phyloP scores from a whole-genome alignment of 2,113 vertebrate species.

The Mesitornis unicolor region DNA sequence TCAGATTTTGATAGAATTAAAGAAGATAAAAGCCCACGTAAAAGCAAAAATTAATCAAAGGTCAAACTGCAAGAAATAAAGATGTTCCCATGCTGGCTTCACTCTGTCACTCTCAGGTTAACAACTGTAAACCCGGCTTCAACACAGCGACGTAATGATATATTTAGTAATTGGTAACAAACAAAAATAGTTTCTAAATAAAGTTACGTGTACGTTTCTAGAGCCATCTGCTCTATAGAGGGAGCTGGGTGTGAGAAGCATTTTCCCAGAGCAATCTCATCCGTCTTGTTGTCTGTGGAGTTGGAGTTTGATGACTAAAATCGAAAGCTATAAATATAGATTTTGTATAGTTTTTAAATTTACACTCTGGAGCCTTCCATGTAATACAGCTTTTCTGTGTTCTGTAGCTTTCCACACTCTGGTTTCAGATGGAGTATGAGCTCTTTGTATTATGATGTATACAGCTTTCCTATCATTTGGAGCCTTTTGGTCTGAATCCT shows the following conservation, averaged over 20 bases:
- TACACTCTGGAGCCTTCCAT: not conserved
- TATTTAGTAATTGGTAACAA: not conserved
- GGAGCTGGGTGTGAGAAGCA: not conserved
- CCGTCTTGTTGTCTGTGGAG: slow-evolving; percentile 34
- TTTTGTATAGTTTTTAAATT: slow-evolving; percentile 11
- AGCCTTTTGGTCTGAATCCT: not conserved
- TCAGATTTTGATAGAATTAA: not conserved
- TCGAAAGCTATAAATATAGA: slow-evolving; percentile 21
- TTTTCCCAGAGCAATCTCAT: slow-evolving; percentile 25
- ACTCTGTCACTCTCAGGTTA: not conserved
- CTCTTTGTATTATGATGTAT: not conserved
- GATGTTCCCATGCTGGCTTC: not conserved
- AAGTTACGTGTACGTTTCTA: not conserved
- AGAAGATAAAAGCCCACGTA: not conserved
- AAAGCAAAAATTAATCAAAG: not conserved
- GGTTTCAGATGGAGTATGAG: not conserved
- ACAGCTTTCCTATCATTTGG: not conserved
- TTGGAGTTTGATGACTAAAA: slow-evolving; percentile 28
- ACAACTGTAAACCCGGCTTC: not conserved
- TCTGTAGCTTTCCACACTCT: not conserved
- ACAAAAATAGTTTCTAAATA: not conserved
- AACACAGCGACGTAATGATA: not conserved
- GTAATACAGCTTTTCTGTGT: not conserved
- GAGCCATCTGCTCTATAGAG: slow-evolving; percentile 13
- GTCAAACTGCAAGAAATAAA: not conserved